A percentile compares a stretch with the other conserved stretches of the same genome.
These are phyloP conservation scores for Phoebastria nigripes DNA, from an alignment of 2,797 vertebrate genomes.

Conservation along the genomic window DNA sequence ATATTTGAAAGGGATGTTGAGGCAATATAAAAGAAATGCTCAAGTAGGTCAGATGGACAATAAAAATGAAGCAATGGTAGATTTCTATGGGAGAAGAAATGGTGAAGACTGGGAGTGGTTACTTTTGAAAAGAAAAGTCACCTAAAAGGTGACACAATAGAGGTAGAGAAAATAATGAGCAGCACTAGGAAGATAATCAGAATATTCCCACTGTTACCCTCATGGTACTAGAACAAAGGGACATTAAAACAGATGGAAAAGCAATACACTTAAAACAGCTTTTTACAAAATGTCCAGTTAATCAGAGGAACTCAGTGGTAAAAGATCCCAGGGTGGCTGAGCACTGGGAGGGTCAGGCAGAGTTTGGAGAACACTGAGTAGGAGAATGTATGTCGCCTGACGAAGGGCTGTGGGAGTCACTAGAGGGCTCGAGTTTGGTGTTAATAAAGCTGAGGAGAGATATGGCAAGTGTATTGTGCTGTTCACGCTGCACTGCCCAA, in stretches of 20 bases:
- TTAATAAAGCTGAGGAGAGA: neutral
- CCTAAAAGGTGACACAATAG: neutral
- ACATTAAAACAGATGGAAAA: neutral
- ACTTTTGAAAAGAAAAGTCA: neutral
- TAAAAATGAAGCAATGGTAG: neutral
- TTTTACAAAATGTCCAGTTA: neutral
- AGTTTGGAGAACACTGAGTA: neutral
- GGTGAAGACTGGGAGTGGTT: neutral
- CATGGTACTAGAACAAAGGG: neutral
- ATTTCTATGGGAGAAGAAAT: neutral
- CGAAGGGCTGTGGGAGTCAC: neutral
- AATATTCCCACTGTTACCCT: neutral
- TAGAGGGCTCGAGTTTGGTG: neutral
- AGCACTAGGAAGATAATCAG: neutral
- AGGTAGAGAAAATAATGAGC: neutral
- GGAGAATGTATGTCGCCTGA: fast-evolving
- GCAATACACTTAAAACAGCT: neutral
- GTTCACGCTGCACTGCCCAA: neutral
- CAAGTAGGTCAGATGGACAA: neutral
- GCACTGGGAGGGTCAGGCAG: neutral
- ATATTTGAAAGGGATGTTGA: neutral
- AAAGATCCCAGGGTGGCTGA: neutral
- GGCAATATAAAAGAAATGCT: neutral
- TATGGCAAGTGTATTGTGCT: neutral
- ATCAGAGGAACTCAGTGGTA: neutral